A percentile compares a stretch with the other conserved stretches of the same genome.
Conservation (phyloP, 2,113 vertebrate genomes). For the Deroptyus accipitrinus region DNA sequence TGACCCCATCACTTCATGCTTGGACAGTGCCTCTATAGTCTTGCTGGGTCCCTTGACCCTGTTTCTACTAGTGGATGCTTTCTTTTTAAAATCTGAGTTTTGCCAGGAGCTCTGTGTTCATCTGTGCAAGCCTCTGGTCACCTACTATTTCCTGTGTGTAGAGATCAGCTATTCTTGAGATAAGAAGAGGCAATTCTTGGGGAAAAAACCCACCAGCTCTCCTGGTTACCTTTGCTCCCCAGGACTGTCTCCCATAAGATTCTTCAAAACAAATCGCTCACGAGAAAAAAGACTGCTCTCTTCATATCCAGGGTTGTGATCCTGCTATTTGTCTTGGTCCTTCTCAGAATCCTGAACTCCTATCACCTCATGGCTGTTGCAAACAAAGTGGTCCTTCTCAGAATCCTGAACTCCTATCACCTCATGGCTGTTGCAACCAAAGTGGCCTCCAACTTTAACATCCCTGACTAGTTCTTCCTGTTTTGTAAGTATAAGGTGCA, state of each 20-base stretch:
- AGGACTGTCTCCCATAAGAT: not conserved
- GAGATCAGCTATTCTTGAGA: not conserved
- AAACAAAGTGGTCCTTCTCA: not conserved
- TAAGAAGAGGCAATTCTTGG: not conserved
- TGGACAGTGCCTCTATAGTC: not conserved
- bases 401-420: not conserved
- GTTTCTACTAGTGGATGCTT: not conserved
- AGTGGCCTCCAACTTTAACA: not conserved
- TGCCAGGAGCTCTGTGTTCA: not conserved
- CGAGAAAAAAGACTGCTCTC: not conserved
- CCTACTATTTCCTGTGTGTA: not conserved
- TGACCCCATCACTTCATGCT: not conserved
- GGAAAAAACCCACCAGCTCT: not conserved
- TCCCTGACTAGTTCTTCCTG: not conserved
- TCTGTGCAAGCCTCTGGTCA: not conserved
- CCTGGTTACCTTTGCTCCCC: not conserved
- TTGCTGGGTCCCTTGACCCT: not conserved
- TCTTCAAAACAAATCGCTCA: not conserved
- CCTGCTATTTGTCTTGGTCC: not conserved
- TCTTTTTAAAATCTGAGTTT: not conserved
- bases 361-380: not conserved
- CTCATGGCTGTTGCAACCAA: not conserved
- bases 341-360: not conserved
- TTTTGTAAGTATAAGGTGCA: not conserved
- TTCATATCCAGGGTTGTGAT: not conserved